Percentiles rank a stretch among this genome's conserved stretches.
These are phyloP conservation scores for Coenonympha glycerion DNA, from an alignment of 2,888 invertebrate species.

Conservation along the genomic window DNA sequence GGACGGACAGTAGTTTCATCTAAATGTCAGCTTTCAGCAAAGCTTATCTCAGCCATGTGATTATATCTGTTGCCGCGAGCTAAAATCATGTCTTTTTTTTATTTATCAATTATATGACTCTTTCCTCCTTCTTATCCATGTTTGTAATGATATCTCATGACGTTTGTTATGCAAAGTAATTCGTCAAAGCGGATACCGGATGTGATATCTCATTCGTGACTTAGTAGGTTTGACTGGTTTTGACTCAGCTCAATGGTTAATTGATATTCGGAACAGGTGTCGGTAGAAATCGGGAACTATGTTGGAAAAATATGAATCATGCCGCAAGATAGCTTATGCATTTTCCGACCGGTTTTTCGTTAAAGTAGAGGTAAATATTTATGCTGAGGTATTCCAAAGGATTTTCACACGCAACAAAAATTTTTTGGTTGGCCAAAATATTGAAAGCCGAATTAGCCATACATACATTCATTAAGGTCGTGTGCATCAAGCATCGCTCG, in stretches of 20 bases:
- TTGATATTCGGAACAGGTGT: background rate
- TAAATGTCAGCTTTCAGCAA: too few species aligned
- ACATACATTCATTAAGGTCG: too few species aligned
- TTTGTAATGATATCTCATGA: background rate
- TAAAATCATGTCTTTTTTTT: too few species aligned
- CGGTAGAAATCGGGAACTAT: background rate
- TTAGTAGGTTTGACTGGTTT: background rate
- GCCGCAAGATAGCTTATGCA: background rate
- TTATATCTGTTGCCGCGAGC: too few species aligned
- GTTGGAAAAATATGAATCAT: background rate
- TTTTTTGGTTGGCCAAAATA: too few species aligned
- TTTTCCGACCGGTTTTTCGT: too few species aligned
- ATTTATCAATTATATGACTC: too few species aligned
- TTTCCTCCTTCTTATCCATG: background rate
- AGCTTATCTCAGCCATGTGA: too few species aligned
- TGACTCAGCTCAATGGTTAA: constrained; percentile 10
- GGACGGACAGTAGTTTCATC: too few species aligned
- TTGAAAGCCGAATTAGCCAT: too few species aligned
- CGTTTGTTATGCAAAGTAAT: constrained; percentile 1
- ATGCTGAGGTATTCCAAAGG: background rate
- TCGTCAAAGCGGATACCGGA: background rate
- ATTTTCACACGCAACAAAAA: background rate
- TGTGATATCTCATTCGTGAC: background rate
- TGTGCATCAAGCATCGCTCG: too few species aligned
- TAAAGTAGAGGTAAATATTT: too few species aligned